A percentile compares a stretch with the other conserved stretches of the same genome.
phyloP scores from a whole-genome alignment of 2,888 invertebrate genomes.

The Alentia gelatinosa region DNA sequence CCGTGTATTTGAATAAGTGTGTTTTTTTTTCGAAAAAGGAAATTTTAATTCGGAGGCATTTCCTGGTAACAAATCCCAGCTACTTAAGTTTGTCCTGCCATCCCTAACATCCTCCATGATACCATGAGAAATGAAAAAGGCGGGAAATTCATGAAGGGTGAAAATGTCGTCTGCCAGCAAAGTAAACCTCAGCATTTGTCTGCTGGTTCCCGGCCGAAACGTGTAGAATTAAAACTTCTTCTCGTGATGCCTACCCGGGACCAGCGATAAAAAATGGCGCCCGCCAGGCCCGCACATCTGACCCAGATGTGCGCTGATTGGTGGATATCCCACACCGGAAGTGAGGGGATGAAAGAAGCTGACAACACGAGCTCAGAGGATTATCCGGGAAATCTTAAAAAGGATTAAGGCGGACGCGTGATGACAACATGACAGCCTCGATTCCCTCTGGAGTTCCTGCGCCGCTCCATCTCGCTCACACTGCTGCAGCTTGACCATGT shows the following conservation, averaged over 20 bases:
- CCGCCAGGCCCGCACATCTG: background rate
- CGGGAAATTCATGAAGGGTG: too few species aligned
- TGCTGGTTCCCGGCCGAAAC: background rate
- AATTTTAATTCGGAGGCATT: too few species aligned
- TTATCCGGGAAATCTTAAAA: constrained; percentile 14
- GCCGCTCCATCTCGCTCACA: too few species aligned
- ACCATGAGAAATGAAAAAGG: too few species aligned
- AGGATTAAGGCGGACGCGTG: background rate
- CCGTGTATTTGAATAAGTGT: too few species aligned
- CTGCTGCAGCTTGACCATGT: too few species aligned
- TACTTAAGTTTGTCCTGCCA: too few species aligned
- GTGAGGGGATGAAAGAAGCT: background rate
- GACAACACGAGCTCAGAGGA: background rate
- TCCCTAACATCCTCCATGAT: too few species aligned
- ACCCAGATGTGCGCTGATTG: background rate
- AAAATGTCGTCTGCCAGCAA: too few species aligned
- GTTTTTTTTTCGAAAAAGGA: too few species aligned
- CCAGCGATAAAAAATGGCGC: background rate
- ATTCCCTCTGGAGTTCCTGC: too few species aligned
- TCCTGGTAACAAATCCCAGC: too few species aligned
- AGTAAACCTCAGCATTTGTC: background rate
- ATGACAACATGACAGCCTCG: background rate
- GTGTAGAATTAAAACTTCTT: background rate
- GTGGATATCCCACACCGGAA: background rate
- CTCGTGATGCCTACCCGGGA: background rate